Percentiles rank a stretch among this genome's conserved stretches.
Conservation (phyloP, 2,113 vertebrate genomes). For the Prunella fulvescens region DNA sequence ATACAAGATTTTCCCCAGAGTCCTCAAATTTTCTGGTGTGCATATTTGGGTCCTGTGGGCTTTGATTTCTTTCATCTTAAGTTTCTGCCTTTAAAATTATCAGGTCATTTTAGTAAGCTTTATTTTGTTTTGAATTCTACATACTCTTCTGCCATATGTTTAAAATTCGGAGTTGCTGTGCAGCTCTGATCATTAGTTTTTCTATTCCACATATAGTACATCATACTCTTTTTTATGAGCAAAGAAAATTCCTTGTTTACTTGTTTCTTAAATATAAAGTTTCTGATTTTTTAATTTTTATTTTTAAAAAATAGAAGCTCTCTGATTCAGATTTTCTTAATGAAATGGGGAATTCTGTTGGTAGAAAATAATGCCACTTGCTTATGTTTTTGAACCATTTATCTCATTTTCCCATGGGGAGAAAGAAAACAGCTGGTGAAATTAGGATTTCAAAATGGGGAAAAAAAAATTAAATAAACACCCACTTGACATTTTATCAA, state of each 20-base stretch:
- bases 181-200: not conserved
- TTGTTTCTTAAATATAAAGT: not conserved
- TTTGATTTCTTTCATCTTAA: not conserved
- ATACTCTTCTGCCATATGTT: not conserved
- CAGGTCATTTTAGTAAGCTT: not conserved
- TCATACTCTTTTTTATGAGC: not conserved
- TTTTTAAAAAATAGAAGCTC: not conserved
- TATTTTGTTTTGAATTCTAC: not conserved
- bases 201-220: not conserved
- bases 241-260: not conserved
- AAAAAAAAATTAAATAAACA: slow-evolving; percentile 1
- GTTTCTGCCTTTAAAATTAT: slow-evolving; percentile 7
- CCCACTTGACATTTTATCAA: slow-evolving; percentile 27
- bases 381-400: not conserved
- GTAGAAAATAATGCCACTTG: slow-evolving; percentile 10
- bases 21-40: not conserved
- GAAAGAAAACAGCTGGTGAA: slow-evolving; percentile 20
- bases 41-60: not conserved
- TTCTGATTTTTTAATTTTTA: not conserved
- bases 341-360: not conserved
- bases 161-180: not conserved
- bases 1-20: not conserved
- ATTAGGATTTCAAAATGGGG: slow-evolving; percentile 27
- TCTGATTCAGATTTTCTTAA: not conserved
- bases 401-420: not conserved